phyloP scores from a whole-genome alignment of 2,888 invertebrate species.

The Hermaeophaga mercurialis region DNA sequence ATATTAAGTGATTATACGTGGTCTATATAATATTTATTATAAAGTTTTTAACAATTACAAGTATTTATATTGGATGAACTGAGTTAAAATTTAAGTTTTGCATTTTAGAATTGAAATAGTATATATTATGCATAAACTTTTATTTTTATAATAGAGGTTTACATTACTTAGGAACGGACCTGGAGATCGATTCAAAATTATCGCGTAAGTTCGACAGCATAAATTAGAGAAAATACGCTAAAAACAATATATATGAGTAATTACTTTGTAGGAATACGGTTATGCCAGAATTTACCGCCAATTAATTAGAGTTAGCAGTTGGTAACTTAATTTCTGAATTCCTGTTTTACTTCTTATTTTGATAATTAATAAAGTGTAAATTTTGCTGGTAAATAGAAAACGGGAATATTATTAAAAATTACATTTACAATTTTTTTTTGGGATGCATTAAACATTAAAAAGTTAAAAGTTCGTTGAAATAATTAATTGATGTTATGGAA shows the following conservation, averaged over 20 bases:
- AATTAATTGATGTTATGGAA: too few relatives aligned
- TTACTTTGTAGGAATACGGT: neutral
- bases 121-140: neutral
- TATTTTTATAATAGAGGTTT: neutral
- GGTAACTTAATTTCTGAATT: constrained; percentile 1
- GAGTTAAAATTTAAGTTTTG: neutral
- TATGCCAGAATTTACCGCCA: neutral
- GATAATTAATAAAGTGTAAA: neutral
- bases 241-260: constrained; percentile 16
- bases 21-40: too few relatives aligned
- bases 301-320: constrained; percentile 1
- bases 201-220: neutral
- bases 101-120: neutral
- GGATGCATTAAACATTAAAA: too few relatives aligned
- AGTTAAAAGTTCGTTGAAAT: too few relatives aligned
- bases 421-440: too few relatives aligned
- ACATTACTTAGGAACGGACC: neutral
- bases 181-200: constrained; percentile 1
- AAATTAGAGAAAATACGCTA: constrained; percentile 3
- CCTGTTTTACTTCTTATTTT: neutral
- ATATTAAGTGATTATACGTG: too few relatives aligned
- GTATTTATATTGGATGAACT: neutral
- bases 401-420: too few relatives aligned
- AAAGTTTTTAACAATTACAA: neutral
- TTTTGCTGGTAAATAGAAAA: neutral